Conservation (phyloP, 2,888 invertebrate species). For the Prosopocoilus inquinatus region DNA sequence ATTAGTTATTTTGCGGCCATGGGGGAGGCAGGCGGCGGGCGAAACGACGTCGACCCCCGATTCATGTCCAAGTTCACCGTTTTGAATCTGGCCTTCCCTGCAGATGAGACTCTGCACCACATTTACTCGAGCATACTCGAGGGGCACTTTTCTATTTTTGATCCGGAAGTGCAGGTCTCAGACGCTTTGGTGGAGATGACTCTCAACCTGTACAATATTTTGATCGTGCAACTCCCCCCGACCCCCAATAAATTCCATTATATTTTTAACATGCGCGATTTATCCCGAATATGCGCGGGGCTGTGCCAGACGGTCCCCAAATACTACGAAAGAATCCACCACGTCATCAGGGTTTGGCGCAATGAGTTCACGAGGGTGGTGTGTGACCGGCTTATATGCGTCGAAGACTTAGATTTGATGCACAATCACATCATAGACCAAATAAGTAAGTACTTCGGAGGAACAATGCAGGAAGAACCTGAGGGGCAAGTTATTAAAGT, state of each 20-base stretch:
- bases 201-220: constrained; percentile 76
- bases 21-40: constrained; percentile 86
- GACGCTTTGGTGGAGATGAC: constrained; percentile 74
- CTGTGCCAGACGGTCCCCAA: constrained; percentile 73
- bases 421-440: constrained; percentile 59
- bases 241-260: constrained; percentile 94
- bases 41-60: constrained; percentile 86
- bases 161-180: constrained; percentile 65
- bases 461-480: constrained; percentile 19
- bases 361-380: constrained; percentile 87
- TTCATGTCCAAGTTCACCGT: constrained; percentile 89
- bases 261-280: constrained; percentile 88
- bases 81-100: constrained; percentile 83
- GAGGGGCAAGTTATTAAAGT: constrained; percentile 21
- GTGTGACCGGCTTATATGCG: constrained; percentile 78
- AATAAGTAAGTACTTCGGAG: constrained; percentile 56
- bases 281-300: constrained; percentile 82
- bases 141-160: constrained; percentile 74
- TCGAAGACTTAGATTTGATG: constrained; percentile 65
- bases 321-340: constrained; percentile 64
- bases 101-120: constrained; percentile 71
- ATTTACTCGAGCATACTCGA: constrained; percentile 80
- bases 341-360: constrained; percentile 83
- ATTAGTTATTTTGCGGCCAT: constrained; percentile 79
- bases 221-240: constrained; percentile 77